Percentiles rank a stretch among this genome's conserved stretches.
Evolutionary conservation across 2,113 vertebrate species (phyloP).

Genomic region (Pelmatolapia mariae): DNA sequence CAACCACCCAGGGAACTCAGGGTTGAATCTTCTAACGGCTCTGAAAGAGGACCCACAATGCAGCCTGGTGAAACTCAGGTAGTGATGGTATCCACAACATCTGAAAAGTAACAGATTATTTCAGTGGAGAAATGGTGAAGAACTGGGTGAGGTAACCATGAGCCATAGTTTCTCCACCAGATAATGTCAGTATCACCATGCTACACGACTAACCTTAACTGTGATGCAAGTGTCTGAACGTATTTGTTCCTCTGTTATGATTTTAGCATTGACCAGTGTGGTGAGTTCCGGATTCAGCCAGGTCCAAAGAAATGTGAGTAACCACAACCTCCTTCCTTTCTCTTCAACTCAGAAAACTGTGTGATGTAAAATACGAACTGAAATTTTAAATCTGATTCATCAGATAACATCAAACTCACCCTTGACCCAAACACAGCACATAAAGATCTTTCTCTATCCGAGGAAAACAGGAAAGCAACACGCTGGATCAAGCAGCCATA

Average conservation of each 20-base stretch:
- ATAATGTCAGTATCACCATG: not conserved
- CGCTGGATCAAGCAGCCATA: conserved; percentile 2
- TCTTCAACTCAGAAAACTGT: not conserved
- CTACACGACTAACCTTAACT: not conserved
- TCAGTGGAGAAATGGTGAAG: fast-evolving
- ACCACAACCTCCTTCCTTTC: not conserved
- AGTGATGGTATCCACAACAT: not conserved
- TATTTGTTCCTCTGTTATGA: not conserved
- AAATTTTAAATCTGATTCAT: not conserved
- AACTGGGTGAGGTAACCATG: not conserved
- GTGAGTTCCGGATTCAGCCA: conserved; percentile 34
- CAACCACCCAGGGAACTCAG: conserved; percentile 48
- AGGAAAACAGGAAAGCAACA: conserved; percentile 28
- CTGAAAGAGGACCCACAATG: conserved; percentile 42
- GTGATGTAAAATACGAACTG: not conserved
- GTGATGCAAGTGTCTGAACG: not conserved
- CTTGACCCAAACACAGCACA: conserved; percentile 62
- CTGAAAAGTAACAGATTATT: not conserved
- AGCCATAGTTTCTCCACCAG: not conserved
- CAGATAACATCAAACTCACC: conserved; percentile 32
- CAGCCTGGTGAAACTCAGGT: conserved; percentile 49
- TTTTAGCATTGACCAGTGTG: conserved; percentile 43
- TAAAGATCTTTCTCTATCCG: conserved; percentile 22
- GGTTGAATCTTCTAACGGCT: conserved; percentile 22
- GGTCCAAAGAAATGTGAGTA: conserved; percentile 58